Evolutionary conservation across 1,140 invertebrate genomes (phyloP).

Genomic region (Drosophila prosaltans): DNA sequence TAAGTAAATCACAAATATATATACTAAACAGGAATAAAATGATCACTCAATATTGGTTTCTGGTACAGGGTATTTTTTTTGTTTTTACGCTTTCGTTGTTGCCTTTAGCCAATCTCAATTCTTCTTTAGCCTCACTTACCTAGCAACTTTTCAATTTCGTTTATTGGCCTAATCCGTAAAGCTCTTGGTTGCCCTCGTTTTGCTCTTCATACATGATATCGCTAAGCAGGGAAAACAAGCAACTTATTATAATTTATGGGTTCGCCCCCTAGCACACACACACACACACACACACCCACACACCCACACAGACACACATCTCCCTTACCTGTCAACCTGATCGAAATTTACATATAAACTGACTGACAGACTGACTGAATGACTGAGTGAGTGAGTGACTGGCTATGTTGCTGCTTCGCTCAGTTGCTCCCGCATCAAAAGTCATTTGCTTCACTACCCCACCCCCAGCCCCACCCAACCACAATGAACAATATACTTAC

Average conservation of each 20-base stretch:
- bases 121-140: neutral
- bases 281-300: neutral
- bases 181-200: neutral
- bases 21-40: too few relatives aligned
- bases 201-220: slow-evolving; percentile 41
- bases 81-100: neutral
- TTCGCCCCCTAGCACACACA: slow-evolving; percentile 1
- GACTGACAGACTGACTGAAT: slow-evolving; percentile 8
- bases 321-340: slow-evolving; percentile 53
- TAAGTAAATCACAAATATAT: too few relatives aligned
- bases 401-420: neutral
- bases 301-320: neutral
- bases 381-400: neutral
- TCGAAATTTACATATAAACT: slow-evolving; percentile 66
- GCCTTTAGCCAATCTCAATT: neutral
- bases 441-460: neutral
- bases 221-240: slow-evolving; percentile 39
- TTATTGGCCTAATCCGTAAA: slow-evolving; percentile 23
- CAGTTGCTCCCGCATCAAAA: neutral
- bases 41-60: too few relatives aligned
- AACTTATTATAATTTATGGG: slow-evolving; percentile 66
- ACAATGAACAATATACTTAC: slow-evolving; percentile 42
- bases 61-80: too few relatives aligned
- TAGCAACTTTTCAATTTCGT: slow-evolving; percentile 31
- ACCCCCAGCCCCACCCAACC: slow-evolving; percentile 1